Conservation (phyloP, 2,797 vertebrate genomes). For the Ptychobarbus kaznakovi region DNA sequence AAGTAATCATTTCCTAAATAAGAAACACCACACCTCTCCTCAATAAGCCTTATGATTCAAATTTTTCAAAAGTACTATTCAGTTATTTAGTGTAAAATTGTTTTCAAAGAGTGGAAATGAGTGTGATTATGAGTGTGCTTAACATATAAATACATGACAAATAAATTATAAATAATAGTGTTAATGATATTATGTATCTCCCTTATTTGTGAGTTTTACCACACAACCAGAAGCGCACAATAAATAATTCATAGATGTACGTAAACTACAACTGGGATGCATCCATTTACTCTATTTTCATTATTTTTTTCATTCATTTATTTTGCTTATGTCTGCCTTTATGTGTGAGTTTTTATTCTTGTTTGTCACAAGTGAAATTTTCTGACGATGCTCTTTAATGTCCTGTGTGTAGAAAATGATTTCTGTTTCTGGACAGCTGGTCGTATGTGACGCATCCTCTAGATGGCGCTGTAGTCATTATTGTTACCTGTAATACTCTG, state of each 20-base stretch:
- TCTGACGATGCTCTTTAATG: neutral
- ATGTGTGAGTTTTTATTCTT: neutral
- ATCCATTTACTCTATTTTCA: neutral
- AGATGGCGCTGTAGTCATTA: slow-evolving; percentile 69
- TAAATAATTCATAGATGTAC: neutral
- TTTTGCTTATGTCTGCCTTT: neutral
- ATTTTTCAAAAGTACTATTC: neutral
- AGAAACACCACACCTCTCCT: neutral
- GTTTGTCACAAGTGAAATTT: neutral
- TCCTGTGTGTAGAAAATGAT: too few relatives aligned
- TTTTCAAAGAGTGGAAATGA: neutral
- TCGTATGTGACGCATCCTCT: slow-evolving; percentile 57
- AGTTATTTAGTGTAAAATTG: neutral
- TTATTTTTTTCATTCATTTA: neutral
- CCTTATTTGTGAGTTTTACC: neutral
- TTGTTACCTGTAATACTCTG: slow-evolving; percentile 94
- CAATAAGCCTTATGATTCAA: neutral
- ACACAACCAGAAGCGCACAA: neutral
- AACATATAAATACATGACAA: neutral
- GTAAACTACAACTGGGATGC: neutral
- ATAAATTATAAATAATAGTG: neutral
- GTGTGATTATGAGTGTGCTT: neutral
- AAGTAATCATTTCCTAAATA: neutral
- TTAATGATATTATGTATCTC: neutral
- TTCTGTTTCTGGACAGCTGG: neutral